These are phyloP conservation scores for Ranitomeya imitator DNA, from an alignment of 2,113 vertebrate genomes.

Conservation along the genomic window DNA sequence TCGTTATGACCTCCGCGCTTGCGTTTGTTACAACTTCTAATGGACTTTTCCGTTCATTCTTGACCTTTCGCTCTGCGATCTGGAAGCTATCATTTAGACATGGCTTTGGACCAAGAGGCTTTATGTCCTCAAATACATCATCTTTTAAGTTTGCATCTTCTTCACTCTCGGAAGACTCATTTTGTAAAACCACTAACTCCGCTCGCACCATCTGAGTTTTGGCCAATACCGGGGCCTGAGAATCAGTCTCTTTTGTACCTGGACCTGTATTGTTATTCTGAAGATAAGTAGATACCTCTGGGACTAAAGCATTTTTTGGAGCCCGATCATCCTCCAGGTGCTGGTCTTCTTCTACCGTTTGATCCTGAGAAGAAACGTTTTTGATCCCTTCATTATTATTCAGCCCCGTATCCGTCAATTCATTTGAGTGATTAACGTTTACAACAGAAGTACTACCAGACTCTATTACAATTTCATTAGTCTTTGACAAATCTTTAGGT, in stretches of 20 bases:
- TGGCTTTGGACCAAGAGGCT: conserved; percentile 32
- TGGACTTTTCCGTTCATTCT: neutral
- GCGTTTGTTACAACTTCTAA: conserved; percentile 45
- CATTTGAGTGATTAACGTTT: neutral
- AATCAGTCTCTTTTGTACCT: conserved; percentile 56
- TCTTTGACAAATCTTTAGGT: conserved; percentile 65
- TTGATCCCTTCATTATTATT: conserved; percentile 30
- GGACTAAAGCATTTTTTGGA: conserved; percentile 44
- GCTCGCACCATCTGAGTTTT: conserved; percentile 69
- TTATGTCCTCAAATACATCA: conserved; percentile 65
- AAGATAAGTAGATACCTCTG: neutral
- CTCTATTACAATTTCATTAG: conserved; percentile 28
- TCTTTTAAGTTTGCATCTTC: conserved; percentile 68
- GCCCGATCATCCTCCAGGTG: conserved; percentile 50
- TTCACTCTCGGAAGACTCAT: conserved; percentile 80
- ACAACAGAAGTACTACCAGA: neutral
- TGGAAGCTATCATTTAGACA: conserved; percentile 21
- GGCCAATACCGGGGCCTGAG: conserved; percentile 63
- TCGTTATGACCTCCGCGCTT: conserved; percentile 36
- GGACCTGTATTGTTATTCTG: conserved; percentile 2
- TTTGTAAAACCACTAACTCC: conserved; percentile 78
- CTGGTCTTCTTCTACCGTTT: neutral
- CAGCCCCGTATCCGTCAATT: neutral
- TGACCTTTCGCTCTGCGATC: conserved; percentile 59
- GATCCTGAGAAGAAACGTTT: neutral